Evolutionary conservation across 2,888 invertebrate species (phyloP), one percentile per base, ranked within the genome.

Genomic region (Xylota segnis): DNA sequence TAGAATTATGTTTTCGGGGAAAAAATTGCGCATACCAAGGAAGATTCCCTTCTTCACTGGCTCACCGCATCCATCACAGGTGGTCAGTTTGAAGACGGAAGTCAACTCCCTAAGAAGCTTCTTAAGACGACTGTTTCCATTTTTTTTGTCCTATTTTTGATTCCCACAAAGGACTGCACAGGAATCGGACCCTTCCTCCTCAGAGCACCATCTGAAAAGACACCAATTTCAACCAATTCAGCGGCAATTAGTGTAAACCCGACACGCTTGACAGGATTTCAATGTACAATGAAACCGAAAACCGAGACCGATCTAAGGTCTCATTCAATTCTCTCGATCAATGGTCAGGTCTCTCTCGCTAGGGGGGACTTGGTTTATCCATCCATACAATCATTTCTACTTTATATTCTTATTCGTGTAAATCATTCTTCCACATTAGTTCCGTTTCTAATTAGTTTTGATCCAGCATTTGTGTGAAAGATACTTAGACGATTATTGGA

Each of bases 211-310:
- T 54, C 18, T n/a, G n/a, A 29, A 59, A 56, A 68, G 40, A 23
- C 10, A 58, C 43, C 63, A 45, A 65, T 56, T 23, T 45, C 34
- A 14, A 18, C 1, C 29, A 40, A 58, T 63, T 63, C 40, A 18
- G 10, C 18, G 47, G 68, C 50, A 84, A 75, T 84, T 81, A 76
- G 59, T 29, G 59, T 16, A 66, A 70, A 40, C 23, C 23, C 70
- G 84, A 84, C 43, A 84, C 65, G 84, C 75, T 76, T 61, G 75
- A 81, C 14, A 59, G 65, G 75, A 16, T 81, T 66, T 54, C 12
- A 43, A 66, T 58, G 32, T 27, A 56, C 45, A 65, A 47, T 18
- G n/a, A 34, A 50, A 29, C 23, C 5, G 34, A 52, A 52, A 59
- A 61, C 54, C 54, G 16, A 40, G 14, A 27, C 40, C 14, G 27